A percentile compares a stretch with the other conserved stretches of the same genome.
Evolutionary conservation across 2,797 vertebrate species (phyloP).

Genomic region (Selene dorsalis): DNA sequence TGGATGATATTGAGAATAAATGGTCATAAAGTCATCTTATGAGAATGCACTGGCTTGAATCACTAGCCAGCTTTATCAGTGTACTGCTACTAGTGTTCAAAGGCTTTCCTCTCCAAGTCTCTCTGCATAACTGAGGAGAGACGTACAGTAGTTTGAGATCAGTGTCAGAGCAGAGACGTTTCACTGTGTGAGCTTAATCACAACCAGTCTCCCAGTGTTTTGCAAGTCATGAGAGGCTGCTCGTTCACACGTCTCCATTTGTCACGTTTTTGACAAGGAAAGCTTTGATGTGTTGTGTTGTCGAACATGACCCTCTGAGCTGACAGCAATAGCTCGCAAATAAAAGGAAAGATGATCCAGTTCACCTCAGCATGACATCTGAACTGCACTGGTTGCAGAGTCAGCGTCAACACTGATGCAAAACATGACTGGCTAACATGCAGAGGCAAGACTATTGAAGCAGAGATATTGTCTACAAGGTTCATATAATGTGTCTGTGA

Average conservation of each 20-base stretch:
- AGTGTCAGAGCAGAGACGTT: slow-evolving; percentile 1
- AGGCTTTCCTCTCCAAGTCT: slow-evolving; percentile 2
- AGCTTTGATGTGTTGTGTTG: background rate
- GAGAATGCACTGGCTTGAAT: background rate
- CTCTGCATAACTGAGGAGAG: background rate
- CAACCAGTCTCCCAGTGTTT: slow-evolving; percentile 6
- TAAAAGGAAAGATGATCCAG: slow-evolving; percentile 26
- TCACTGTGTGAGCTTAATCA: slow-evolving; percentile 25
- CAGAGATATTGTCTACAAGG: background rate
- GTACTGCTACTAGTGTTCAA: background rate
- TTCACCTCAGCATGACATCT: slow-evolving; percentile 21
- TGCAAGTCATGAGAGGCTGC: slow-evolving; percentile 2
- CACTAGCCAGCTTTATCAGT: background rate
- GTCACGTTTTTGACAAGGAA: slow-evolving; percentile 6
- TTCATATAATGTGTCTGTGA: background rate
- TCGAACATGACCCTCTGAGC: slow-evolving; percentile 18
- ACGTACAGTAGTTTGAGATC: slow-evolving; percentile 3
- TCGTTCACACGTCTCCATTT: slow-evolving; percentile 4
- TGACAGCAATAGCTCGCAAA: slow-evolving; percentile 35
- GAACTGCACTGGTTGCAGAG: slow-evolving; percentile 23
- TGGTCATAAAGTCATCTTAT: slow-evolving; percentile 13
- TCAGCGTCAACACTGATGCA: background rate
- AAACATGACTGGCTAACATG: background rate
- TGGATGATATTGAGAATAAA: slow-evolving; percentile 15
- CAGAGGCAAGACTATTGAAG: background rate